phyloP scores from a whole-genome alignment of 1,140 invertebrate genomes.

The Polypedilum pembai region DNA sequence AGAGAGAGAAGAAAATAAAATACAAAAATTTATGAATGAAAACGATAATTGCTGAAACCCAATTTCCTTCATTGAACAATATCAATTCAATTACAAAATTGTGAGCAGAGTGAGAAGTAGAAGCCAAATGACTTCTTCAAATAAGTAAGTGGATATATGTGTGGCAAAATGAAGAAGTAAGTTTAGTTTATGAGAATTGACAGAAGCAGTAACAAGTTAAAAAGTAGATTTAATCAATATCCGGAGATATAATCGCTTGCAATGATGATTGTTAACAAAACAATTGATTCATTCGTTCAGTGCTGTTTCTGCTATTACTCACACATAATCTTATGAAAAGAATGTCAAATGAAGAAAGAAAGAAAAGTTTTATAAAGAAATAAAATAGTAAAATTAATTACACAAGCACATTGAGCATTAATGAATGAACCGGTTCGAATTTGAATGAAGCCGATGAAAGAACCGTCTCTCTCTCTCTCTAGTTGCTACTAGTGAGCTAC shows the following conservation, averaged over 20 bases:
- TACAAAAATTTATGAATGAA: slow-evolving; percentile 19
- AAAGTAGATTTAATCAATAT: slow-evolving; percentile 14
- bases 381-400: slow-evolving; percentile 1
- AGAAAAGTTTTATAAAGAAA: background rate
- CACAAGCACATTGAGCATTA: slow-evolving; percentile 12
- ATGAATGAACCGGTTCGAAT: slow-evolving; percentile 23
- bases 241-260: slow-evolving; percentile 9
- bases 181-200: slow-evolving; percentile 9
- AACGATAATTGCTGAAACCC: slow-evolving; percentile 25
- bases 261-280: slow-evolving; percentile 4
- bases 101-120: background rate
- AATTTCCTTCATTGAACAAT: slow-evolving; percentile 7
- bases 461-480: slow-evolving; percentile 3
- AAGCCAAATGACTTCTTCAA: background rate
- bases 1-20: background rate
- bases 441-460: slow-evolving; percentile 23
- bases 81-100: slow-evolving; percentile 21
- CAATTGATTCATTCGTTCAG: background rate
- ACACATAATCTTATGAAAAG: background rate
- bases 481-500: slow-evolving; percentile 1
- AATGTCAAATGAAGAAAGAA: background rate
- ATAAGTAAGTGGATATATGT: background rate
- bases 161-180: background rate
- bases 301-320: background rate
- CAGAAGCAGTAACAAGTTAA: background rate